Evolutionary conservation across 2,113 vertebrate genomes (phyloP), one percentile per base, ranked within the genome.

Genomic region (Serilophus lunatus): DNA sequence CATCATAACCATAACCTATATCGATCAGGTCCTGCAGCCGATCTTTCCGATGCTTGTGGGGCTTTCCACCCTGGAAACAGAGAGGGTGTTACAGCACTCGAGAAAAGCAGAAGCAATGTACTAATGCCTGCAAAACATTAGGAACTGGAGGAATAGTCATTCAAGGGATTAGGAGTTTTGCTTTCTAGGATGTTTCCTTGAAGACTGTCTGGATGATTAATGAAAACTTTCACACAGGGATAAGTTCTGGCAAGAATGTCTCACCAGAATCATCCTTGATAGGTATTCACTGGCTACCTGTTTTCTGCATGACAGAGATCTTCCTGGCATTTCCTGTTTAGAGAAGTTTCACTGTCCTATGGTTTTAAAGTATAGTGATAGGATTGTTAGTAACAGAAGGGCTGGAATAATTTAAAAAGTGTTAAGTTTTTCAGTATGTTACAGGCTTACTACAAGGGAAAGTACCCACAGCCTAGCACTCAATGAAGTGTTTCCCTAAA

Each of bases 21-120:
- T 99, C 99, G 29, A 99, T 99, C 38, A 99, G 98, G 97, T 99
- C 99, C 98, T 99, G 99, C 97, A 99, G 98, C 38, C 99, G 97
- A 98, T 99, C 99, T 79, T 98, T 99, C 88, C 99, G 98, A 95
- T 99, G 99, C 85, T 98, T 99, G 97, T 99, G 99, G 18, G 97
- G 83, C 81, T 96, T 98, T 63, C 97, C 98, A 65, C 98, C 99
- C 98, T 98, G 96, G 50, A 96, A 96, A 89, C 20, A 97, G 86
- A 98, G 80, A 45, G 92, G 76, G 80, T 0, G 1, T 89, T 78
- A 38, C n/a, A 47, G 77, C 18, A 84, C 40, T 80, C 57, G 29
- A 57, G 65, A 91, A 86, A 80, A 0, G 1, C 1, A 4, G 33
- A 66, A 61, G 14, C n/a, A 84, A 40, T 1, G 1, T 28, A 61